phyloP scores from a whole-genome alignment of 2,797 vertebrate species.

The Diplodus puntazzo region DNA sequence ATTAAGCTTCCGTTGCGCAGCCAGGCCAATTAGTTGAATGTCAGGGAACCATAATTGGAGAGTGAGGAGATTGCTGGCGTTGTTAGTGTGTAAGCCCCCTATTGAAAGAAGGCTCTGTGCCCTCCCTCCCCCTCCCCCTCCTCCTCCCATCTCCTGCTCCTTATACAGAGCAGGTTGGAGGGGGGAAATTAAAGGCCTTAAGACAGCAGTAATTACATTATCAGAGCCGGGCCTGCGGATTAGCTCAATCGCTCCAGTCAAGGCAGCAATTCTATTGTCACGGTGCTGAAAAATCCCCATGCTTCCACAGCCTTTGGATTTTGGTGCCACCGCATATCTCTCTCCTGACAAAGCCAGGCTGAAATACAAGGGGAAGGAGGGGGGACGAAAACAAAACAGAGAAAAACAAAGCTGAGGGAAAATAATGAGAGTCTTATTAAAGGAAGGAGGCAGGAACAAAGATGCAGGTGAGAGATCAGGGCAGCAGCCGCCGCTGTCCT shows the following conservation, averaged over 20 bases:
- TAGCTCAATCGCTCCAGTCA: slow-evolving; percentile 99
- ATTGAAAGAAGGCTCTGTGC: slow-evolving; percentile 87
- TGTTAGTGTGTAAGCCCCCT: slow-evolving; percentile 91
- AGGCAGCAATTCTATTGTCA: slow-evolving; percentile 97
- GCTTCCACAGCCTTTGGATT: slow-evolving; percentile 93
- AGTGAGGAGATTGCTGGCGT: slow-evolving; percentile 93
- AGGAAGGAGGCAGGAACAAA: slow-evolving; percentile 80
- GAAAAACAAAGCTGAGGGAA: slow-evolving; percentile 90
- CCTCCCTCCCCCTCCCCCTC: slow-evolving; percentile 49
- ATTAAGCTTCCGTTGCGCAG: slow-evolving; percentile 96
- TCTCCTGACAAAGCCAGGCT: slow-evolving; percentile 93
- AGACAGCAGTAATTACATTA: slow-evolving; percentile 99
- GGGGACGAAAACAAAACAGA: slow-evolving; percentile 85
- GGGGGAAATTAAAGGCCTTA: slow-evolving; percentile 96
- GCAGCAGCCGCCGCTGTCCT: slow-evolving; percentile 60
- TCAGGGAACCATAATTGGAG: slow-evolving; percentile 99
- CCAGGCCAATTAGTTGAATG: slow-evolving; percentile 99
- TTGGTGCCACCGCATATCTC: slow-evolving; percentile 94
- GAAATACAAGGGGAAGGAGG: slow-evolving; percentile 74
- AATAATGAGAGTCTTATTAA: slow-evolving; percentile 97
- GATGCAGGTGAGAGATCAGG: slow-evolving; percentile 85
- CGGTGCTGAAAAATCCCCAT: slow-evolving; percentile 93
- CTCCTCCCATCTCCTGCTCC: slow-evolving; percentile 76
- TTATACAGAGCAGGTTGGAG: slow-evolving; percentile 89
- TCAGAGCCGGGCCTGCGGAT: slow-evolving; percentile 96